Evolutionary conservation across 2,888 invertebrate species (phyloP).

Genomic region (Caenorhabditis parvicauda): DNA sequence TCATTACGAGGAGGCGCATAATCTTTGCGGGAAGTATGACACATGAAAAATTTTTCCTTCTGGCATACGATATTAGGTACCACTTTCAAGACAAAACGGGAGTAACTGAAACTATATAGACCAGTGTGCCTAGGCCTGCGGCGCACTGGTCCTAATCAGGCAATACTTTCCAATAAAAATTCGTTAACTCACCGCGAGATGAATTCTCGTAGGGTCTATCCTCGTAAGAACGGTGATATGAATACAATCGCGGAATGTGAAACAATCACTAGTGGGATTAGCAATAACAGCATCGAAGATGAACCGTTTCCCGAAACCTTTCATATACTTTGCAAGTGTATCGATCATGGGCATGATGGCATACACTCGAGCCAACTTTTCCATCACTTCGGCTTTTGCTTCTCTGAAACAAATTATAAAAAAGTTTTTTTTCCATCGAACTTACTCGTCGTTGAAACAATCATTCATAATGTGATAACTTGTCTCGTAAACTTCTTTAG

Average conservation of each 20-base stretch:
- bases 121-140: too few relatives aligned
- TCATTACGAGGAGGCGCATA: too few relatives aligned
- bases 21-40: too few relatives aligned
- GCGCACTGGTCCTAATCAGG: too few relatives aligned
- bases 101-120: too few relatives aligned
- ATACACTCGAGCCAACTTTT: conserved; percentile 9
- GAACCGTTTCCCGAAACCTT: conserved; percentile 10
- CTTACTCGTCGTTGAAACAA: conserved; percentile 11
- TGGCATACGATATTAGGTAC: too few relatives aligned
- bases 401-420: neutral
- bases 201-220: conserved; percentile 5
- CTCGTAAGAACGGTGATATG: conserved; percentile 14
- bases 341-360: conserved; percentile 12
- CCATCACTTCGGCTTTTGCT: neutral
- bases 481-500: conserved; percentile 12
- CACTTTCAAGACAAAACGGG: too few relatives aligned
- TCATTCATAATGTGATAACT: conserved; percentile 15
- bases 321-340: conserved; percentile 15
- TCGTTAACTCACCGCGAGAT: conserved; percentile 7
- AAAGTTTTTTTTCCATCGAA: neutral
- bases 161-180: neutral
- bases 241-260: conserved; percentile 18
- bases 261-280: conserved; percentile 7
- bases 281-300: conserved; percentile 17
- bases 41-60: too few relatives aligned